A percentile compares a stretch with the other conserved stretches of the same genome.
phyloP scores from a whole-genome alignment of 2,113 vertebrate species.

The Aythya baeri region DNA sequence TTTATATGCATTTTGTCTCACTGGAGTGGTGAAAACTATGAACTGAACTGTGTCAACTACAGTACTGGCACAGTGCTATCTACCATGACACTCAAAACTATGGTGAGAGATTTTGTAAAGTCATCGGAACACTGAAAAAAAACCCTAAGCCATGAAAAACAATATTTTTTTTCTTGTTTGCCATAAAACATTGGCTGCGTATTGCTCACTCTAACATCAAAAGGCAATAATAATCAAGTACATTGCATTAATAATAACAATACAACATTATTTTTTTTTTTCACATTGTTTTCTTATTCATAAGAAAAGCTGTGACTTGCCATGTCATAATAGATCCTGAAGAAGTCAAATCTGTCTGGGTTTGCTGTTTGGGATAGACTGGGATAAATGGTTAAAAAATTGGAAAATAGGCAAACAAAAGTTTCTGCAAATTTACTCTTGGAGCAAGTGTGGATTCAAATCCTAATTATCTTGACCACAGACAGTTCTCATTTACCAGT shows the following conservation, averaged over 20 bases:
- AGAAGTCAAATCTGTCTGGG: background rate
- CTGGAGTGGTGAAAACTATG: background rate
- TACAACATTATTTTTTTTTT: background rate
- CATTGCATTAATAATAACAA: background rate
- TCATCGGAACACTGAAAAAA: background rate
- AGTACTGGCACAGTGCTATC: background rate
- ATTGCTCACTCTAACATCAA: background rate
- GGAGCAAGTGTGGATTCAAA: background rate
- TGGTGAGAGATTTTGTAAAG: background rate
- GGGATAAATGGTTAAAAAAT: background rate
- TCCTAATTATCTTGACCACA: background rate
- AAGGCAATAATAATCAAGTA: background rate
- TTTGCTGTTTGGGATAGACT: background rate
- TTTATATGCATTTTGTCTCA: slow-evolving; percentile 14
- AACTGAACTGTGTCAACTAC: background rate
- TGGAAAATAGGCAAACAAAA: background rate
- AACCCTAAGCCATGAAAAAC: background rate
- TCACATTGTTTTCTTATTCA: background rate
- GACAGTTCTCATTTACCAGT: background rate
- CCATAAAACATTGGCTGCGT: background rate
- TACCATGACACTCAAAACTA: background rate
- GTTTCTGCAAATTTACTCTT: background rate
- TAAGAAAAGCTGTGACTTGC: background rate
- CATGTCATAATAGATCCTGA: background rate
- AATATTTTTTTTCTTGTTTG: background rate